These are phyloP conservation scores for Hestina assimilis DNA, from an alignment of 1,140 invertebrate species.

Conservation along the genomic window DNA sequence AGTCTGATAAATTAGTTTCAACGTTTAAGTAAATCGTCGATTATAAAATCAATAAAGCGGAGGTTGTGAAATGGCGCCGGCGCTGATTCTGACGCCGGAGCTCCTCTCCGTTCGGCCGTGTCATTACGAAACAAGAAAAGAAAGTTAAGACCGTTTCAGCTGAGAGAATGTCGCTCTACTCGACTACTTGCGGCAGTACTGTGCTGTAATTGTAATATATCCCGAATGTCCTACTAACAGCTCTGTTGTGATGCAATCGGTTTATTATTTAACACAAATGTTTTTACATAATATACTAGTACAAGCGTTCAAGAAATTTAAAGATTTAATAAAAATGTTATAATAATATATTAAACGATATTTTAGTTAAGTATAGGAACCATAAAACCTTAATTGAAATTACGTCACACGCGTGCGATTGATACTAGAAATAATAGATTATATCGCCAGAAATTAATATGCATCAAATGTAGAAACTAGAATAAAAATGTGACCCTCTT, in stretches of 20 bases:
- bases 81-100: conserved; percentile 39
- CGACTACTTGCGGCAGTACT: conserved; percentile 41
- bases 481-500: conserved; percentile 46
- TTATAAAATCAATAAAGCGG: conserved; percentile 39
- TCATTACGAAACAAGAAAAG: conserved; percentile 74
- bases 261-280: conserved; percentile 11
- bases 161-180: conserved; percentile 58
- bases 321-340: too few species aligned
- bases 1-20: conserved; percentile 27
- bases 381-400: neutral
- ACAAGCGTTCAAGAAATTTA: too few species aligned
- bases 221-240: conserved; percentile 40
- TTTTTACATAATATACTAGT: neutral
- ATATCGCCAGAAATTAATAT: conserved; percentile 23
- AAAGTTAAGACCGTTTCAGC: conserved; percentile 65
- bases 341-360: too few species aligned
- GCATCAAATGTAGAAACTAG: conserved; percentile 31
- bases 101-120: conserved; percentile 57
- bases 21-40: conserved; percentile 25
- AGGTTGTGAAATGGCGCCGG: conserved; percentile 48
- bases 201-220: conserved; percentile 41
- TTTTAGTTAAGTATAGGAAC: neutral
- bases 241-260: conserved; percentile 43
- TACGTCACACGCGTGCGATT: conserved; percentile 7
- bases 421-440: conserved; percentile 16